phyloP scores from a whole-genome alignment of 2,888 invertebrate species.

The Caenorhabditis sp. region DNA sequence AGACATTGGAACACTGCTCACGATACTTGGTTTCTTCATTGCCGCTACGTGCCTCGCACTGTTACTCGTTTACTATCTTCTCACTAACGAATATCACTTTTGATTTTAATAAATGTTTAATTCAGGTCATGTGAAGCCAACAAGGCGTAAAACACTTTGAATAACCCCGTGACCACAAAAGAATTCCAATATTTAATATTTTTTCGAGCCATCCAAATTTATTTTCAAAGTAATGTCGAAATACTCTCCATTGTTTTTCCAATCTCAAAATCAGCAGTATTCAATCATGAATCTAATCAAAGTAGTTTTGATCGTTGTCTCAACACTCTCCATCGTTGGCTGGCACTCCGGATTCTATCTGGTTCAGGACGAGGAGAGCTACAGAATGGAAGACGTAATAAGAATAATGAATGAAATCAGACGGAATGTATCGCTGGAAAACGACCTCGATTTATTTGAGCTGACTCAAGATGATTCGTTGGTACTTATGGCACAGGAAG shows the following conservation, averaged over 20 bases:
- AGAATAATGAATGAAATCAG: not conserved
- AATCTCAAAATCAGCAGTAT: not conserved
- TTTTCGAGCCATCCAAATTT: too few relatives aligned
- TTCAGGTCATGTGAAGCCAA: too few relatives aligned
- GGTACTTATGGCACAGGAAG: not conserved
- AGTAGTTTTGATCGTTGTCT: not conserved
- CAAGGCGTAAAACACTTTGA: too few relatives aligned
- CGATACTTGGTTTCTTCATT: conserved; percentile 12
- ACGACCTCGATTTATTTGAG: not conserved
- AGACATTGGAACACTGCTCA: not conserved
- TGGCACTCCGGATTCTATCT: not conserved
- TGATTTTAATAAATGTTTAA: not conserved
- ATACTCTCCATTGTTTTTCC: too few relatives aligned
- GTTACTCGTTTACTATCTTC: conserved; percentile 31
- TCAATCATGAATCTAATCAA: conserved; percentile 20
- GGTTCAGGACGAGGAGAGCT: conserved; percentile 15
- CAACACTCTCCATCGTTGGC: not conserved
- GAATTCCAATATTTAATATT: too few relatives aligned
- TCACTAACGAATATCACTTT: conserved; percentile 13
- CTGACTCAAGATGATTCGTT: not conserved
- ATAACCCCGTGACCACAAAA: too few relatives aligned
- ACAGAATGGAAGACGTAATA: not conserved
- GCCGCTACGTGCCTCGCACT: not conserved
- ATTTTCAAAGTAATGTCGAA: too few relatives aligned
- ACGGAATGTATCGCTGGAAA: not conserved